These are phyloP conservation scores for Drosophila repleta DNA, from an alignment of 1,140 invertebrate genomes.

Conservation along the genomic window DNA sequence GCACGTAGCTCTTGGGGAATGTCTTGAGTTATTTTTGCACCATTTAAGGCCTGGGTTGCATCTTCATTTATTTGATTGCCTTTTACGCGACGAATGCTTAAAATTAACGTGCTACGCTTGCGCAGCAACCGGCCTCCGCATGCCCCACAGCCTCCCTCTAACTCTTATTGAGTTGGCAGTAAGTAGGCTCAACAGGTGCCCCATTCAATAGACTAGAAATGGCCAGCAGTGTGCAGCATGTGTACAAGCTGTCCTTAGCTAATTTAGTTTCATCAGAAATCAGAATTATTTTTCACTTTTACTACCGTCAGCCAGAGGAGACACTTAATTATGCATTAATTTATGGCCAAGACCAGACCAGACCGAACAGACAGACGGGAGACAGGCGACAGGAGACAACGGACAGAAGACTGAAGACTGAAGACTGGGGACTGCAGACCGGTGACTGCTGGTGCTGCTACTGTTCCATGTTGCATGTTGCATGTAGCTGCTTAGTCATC, in stretches of 20 bases:
- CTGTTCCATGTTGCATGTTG: conserved; percentile 11
- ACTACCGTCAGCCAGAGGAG: conserved; percentile 47
- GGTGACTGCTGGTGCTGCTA: not conserved
- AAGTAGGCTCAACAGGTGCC: conserved; percentile 54
- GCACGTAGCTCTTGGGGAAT: conserved; percentile 66
- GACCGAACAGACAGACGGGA: conserved; percentile 12
- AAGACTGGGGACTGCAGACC: not conserved
- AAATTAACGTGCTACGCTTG: conserved; percentile 37
- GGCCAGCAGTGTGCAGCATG: not conserved
- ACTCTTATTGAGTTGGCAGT: not conserved
- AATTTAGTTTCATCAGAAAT: conserved; percentile 32
- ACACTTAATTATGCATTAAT: conserved; percentile 50
- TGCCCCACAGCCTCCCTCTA: not conserved
- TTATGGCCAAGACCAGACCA: conserved; percentile 51
- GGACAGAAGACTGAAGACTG: not conserved
- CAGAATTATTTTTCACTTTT: conserved; percentile 74
- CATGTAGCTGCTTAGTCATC: conserved; percentile 34
- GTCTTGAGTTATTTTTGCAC: conserved; percentile 59
- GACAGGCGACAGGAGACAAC: conserved; percentile 13
- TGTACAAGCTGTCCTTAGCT: not conserved
- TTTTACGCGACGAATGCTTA: conserved; percentile 48
- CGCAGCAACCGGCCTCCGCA: not conserved
- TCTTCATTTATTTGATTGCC: conserved; percentile 75
- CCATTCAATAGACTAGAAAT: conserved; percentile 60
- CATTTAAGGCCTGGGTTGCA: conserved; percentile 69